Base-by-base conservation (phyloP, 1,140 invertebrate species). In the Geopemphigus sp. region DNA sequence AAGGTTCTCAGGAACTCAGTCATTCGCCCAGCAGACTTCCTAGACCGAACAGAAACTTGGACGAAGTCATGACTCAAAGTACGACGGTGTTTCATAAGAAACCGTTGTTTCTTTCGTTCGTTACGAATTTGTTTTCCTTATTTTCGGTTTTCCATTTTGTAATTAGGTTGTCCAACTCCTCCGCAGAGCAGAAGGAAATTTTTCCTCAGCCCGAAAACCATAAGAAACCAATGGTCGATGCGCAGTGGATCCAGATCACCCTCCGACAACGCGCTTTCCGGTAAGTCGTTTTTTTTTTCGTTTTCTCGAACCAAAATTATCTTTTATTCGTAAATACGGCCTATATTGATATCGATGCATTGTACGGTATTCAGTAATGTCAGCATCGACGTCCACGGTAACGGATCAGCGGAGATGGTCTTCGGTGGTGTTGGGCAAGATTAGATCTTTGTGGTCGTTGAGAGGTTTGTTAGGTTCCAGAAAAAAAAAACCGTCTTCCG, bases 371-470 rank as follows among this genome's bases (percentile, higher is more conserved):
- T 47, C 32, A 78, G 81, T 73, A 81, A 84, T 84, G 78, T 85
- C 85, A 24, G 84, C 85, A 14, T 86, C 88, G 22, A 88, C 89
- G 32, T 88, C 87, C 87, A 86, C 54, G 22, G 56, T 78, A 63
- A 78, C 74, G 57, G 89, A 89, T 83, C 87, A 86, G 81, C 86
- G 87, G 73, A 86, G 90, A 82, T 92, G 92, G 90, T 91, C 91
- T 32, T 92, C 91, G 70, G 86, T 92, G 82, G 91, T 94, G 80
- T 89, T 94, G 83, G 92, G 92, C 83, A 95, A 94, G 88, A 94
- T 94, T 85, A 92, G 92, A 84, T 94, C 93, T 15, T 86, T 95
- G 78, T 94, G 93, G 93, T 92, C 89, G 82, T 89, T 89, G 82
- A 92, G 92, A 82, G 91, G 74, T 78, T 78, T 50, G 74, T 78